These are phyloP conservation scores for Drosophila leonis DNA, from an alignment of 2,888 invertebrate genomes.

Conservation along the genomic window DNA sequence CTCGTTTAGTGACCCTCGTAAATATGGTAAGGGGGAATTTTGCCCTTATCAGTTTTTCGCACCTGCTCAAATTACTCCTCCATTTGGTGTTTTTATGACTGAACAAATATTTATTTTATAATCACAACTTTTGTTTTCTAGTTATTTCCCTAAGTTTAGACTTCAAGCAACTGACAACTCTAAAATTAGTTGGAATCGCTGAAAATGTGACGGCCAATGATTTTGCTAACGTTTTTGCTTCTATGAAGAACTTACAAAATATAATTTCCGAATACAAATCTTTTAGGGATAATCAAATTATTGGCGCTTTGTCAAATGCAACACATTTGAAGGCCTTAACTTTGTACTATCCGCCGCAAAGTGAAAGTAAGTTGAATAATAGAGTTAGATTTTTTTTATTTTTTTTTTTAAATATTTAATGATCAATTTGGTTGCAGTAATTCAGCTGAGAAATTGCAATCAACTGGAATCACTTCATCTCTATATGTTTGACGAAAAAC, in stretches of 20 bases:
- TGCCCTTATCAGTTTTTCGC: slow-evolving; percentile 17
- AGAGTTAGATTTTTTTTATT: too few species aligned
- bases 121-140: neutral
- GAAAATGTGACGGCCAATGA: slow-evolving; percentile 12
- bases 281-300: slow-evolving; percentile 2
- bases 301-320: slow-evolving; percentile 5
- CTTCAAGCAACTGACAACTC: slow-evolving; percentile 14
- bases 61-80: neutral
- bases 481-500: neutral
- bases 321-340: slow-evolving; percentile 15
- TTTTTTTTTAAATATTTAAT: neutral
- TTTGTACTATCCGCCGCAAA: slow-evolving; percentile 11
- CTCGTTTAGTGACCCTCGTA: neutral
- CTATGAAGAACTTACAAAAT: slow-evolving; percentile 18
- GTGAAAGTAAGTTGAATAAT: slow-evolving; percentile 20
- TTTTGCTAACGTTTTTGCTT: slow-evolving; percentile 7
- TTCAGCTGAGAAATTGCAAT: slow-evolving; percentile 11
- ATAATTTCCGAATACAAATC: slow-evolving; percentile 6
- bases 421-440: slow-evolving; percentile 10
- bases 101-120: neutral
- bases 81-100: too few species aligned
- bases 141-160: slow-evolving; percentile 12
- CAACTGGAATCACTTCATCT: slow-evolving; percentile 25
- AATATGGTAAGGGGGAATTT: neutral
- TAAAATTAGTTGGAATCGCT: slow-evolving; percentile 24